Percentiles rank a stretch among this genome's conserved stretches.
Evolutionary conservation across 2,888 invertebrate genomes (phyloP).

Genomic region (Drosophila tanythrix): DNA sequence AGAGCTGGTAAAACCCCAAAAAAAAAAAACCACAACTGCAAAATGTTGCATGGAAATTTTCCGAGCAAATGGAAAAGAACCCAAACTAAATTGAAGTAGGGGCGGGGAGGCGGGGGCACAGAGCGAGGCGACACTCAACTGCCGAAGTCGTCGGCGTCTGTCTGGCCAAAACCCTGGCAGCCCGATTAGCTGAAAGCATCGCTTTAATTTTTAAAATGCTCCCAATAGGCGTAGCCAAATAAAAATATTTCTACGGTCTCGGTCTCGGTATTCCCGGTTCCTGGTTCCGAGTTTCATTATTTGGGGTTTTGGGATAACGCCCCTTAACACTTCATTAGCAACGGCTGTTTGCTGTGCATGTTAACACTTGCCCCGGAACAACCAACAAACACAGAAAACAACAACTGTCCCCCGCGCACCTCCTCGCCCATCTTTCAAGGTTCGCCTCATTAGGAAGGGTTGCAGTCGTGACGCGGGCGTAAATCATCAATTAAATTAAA

Average conservation of each 20-base stretch:
- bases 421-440: background rate
- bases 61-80: conserved; percentile 4
- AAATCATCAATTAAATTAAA: conserved; percentile 78
- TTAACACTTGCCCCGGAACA: conserved; percentile 59
- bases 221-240: conserved; percentile 33
- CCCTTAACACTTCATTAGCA: conserved; percentile 66
- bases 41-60: conserved; percentile 70
- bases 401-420: background rate
- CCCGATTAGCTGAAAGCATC: conserved; percentile 43
- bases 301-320: conserved; percentile 4
- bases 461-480: conserved; percentile 50
- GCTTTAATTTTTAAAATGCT: conserved; percentile 38
- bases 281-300: background rate
- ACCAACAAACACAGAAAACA: conserved; percentile 20
- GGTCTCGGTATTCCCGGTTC: background rate
- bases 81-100: conserved; percentile 1
- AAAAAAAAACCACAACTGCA: conserved; percentile 20
- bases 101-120: background rate
- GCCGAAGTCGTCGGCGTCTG: conserved; percentile 11
- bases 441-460: conserved; percentile 62
- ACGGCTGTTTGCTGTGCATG: conserved; percentile 32
- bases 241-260: conserved; percentile 10
- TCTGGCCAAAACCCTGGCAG: conserved; percentile 7
- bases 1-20: conserved; percentile 32
- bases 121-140: background rate